These are phyloP conservation scores for Tetranychus urticae DNA, from an alignment of 1,140 invertebrate genomes.

Conservation along the genomic window DNA sequence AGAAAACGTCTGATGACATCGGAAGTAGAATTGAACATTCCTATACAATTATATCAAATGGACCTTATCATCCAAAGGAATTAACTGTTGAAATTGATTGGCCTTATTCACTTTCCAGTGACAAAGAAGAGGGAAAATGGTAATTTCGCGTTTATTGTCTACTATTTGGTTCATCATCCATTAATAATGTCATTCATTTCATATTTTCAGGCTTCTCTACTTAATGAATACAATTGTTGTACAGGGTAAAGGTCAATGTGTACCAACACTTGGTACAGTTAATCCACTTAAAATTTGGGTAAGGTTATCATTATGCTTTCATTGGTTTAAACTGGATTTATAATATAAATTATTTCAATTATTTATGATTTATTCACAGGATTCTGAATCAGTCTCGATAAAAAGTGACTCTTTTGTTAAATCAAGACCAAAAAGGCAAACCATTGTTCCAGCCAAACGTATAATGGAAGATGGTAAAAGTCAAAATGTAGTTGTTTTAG, in stretches of 20 bases:
- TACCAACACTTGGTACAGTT: slow-evolving; percentile 28
- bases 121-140: slow-evolving; percentile 55
- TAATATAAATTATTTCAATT: neutral
- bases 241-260: slow-evolving; percentile 14
- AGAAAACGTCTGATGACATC: slow-evolving; percentile 35
- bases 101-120: slow-evolving; percentile 65
- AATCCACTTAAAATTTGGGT: slow-evolving; percentile 40
- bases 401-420: neutral
- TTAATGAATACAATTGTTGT: slow-evolving; percentile 3
- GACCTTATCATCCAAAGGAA: slow-evolving; percentile 52
- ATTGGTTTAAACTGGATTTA: too few relatives aligned
- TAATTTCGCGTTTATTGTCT: slow-evolving; percentile 19
- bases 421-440: slow-evolving; percentile 30
- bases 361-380: neutral
- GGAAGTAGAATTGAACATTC: slow-evolving; percentile 58
- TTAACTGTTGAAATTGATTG: slow-evolving; percentile 58
- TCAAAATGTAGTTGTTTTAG: slow-evolving; percentile 47
- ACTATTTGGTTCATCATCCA: too few relatives aligned
- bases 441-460: slow-evolving; percentile 37
- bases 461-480: slow-evolving; percentile 41
- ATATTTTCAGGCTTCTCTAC: neutral
- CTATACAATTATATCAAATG: slow-evolving; percentile 58
- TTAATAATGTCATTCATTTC: neutral
- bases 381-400: neutral
- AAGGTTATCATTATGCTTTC: slow-evolving; percentile 13